These are phyloP conservation scores for Abrostola tripartita DNA, from an alignment of 2,888 invertebrate genomes.

Conservation along the genomic window DNA sequence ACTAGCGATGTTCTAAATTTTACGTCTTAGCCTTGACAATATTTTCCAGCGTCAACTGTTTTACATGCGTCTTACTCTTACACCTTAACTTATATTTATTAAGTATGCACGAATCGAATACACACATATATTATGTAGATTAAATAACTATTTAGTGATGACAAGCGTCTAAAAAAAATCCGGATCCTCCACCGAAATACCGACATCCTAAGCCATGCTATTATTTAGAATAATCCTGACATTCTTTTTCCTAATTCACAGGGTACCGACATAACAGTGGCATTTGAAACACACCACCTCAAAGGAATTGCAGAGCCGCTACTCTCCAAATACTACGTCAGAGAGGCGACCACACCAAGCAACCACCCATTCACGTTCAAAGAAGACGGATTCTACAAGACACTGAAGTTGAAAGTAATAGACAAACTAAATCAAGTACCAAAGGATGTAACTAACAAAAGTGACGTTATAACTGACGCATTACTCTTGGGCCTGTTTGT, in stretches of 20 bases:
- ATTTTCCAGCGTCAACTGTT: too few relatives aligned
- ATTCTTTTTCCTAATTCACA: slow-evolving; percentile 63
- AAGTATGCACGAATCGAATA: too few relatives aligned
- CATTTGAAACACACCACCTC: slow-evolving; percentile 90
- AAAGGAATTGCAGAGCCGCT: slow-evolving; percentile 88
- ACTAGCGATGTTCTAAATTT: too few relatives aligned
- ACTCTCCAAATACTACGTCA: slow-evolving; percentile 91
- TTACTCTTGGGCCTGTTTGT: slow-evolving; percentile 67
- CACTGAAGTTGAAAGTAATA: slow-evolving; percentile 89
- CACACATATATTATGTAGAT: too few relatives aligned
- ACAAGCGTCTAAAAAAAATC: too few relatives aligned
- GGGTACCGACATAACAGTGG: slow-evolving; percentile 91
- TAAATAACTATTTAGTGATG: too few relatives aligned
- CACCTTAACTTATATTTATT: too few relatives aligned
- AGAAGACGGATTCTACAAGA: slow-evolving; percentile 93
- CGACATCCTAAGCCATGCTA: neutral
- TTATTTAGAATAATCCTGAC: neutral
- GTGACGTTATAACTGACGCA: slow-evolving; percentile 72
- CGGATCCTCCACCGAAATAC: neutral
- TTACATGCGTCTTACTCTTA: too few relatives aligned
- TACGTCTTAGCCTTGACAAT: too few relatives aligned
- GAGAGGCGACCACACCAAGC: slow-evolving; percentile 89
- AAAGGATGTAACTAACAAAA: slow-evolving; percentile 68
- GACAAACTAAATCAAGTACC: slow-evolving; percentile 87
- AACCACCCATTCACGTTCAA: slow-evolving; percentile 92